These are phyloP conservation scores for Nycticryphes semicollaris DNA, from an alignment of 2,113 vertebrate species.

Conservation along the genomic window DNA sequence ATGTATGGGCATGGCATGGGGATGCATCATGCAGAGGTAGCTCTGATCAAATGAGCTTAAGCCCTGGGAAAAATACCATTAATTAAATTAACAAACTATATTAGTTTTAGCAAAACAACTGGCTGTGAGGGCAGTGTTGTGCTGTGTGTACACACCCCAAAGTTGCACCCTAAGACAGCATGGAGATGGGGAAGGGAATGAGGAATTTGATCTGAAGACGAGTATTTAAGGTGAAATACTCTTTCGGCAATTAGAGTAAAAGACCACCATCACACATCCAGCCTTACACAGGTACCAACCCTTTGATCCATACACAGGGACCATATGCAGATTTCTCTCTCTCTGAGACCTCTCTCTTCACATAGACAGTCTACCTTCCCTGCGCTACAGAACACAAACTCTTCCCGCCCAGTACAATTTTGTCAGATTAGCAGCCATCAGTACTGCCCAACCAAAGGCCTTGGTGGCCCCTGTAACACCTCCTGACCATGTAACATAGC, in stretches of 20 bases:
- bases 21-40: neutral
- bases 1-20: neutral
- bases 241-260: neutral
- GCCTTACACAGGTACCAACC: neutral
- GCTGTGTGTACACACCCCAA: neutral
- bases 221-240: neutral
- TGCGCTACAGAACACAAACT: neutral
- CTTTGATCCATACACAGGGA: neutral
- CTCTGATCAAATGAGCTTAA: neutral
- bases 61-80: neutral
- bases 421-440: neutral
- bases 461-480: neutral
- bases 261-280: neutral
- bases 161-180: neutral
- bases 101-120: neutral
- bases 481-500: neutral
- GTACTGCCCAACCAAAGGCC: neutral
- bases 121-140: neutral
- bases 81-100: neutral
- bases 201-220: neutral
- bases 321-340: neutral
- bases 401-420: neutral
- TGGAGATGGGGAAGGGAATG: neutral
- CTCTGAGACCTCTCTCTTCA: neutral
- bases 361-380: fast-evolving